A percentile compares a stretch with the other conserved stretches of the same genome.
Evolutionary conservation across 1,140 invertebrate genomes (phyloP).

Genomic region (Brachionus plicatilis): DNA sequence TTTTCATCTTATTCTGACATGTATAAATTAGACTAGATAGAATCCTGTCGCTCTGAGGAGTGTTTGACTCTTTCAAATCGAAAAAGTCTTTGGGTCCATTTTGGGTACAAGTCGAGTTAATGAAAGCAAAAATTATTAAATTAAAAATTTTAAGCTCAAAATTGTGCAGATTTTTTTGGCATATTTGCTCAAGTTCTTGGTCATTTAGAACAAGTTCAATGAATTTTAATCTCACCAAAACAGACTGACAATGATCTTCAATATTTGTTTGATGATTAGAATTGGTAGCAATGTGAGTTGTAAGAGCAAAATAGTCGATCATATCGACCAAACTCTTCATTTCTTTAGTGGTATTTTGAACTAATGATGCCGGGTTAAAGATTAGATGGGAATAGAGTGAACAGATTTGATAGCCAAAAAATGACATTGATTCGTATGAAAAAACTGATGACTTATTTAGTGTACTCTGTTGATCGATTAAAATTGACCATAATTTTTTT

Average conservation of each 20-base stretch:
- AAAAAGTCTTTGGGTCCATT: constrained; percentile 4
- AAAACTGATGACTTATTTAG: constrained; percentile 20
- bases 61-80: background rate
- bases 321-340: constrained; percentile 4
- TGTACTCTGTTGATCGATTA: background rate
- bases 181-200: background rate
- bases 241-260: background rate
- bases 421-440: constrained; percentile 1
- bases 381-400: constrained; percentile 14
- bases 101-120: background rate
- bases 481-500: background rate
- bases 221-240: constrained; percentile 3
- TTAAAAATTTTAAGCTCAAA: background rate
- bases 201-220: background rate
- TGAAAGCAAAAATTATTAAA: constrained; percentile 8
- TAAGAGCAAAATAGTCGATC: constrained; percentile 1
- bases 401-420: background rate
- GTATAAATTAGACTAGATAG: background rate
- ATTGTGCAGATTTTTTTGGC: background rate
- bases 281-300: background rate
- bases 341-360: background rate
- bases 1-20: background rate
- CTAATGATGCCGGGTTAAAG: background rate
- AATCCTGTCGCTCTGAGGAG: background rate
- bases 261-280: constrained; percentile 2